Conservation (phyloP, 2,797 vertebrate species). For the Acanthurus tractus region DNA sequence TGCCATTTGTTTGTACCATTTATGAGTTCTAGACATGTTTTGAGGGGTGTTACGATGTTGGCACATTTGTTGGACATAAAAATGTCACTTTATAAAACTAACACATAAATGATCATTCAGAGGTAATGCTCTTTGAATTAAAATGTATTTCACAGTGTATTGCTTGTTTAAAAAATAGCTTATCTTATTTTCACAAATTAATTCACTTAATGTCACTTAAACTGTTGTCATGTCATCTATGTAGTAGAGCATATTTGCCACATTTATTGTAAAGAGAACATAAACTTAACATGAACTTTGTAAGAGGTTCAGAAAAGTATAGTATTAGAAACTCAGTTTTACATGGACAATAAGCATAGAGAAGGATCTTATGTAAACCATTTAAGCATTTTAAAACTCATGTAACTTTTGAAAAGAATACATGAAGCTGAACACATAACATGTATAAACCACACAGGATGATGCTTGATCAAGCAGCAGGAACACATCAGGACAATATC, state of each 20-base stretch:
- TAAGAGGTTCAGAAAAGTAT: neutral
- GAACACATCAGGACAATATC: slow-evolving; percentile 1
- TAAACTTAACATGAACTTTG: neutral
- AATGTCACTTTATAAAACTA: neutral
- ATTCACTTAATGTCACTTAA: neutral
- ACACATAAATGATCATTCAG: neutral
- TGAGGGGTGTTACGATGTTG: neutral
- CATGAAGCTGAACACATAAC: neutral
- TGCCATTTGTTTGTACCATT: neutral
- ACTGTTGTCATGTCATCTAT: neutral
- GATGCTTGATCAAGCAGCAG: neutral
- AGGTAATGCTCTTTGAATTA: neutral
- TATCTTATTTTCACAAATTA: neutral
- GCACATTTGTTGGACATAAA: neutral
- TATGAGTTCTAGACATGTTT: neutral
- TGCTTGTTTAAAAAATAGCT: neutral
- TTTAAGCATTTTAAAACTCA: neutral
- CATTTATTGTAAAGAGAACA: neutral
- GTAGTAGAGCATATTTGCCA: neutral
- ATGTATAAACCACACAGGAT: neutral
- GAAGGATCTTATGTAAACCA: neutral
- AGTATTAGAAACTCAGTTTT: neutral
- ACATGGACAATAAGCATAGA: neutral
- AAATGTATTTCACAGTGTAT: no score
- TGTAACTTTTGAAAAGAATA: neutral